These are phyloP conservation scores for Drosophila nebulosa DNA, from an alignment of 1,140 invertebrate species.

Conservation along the genomic window DNA sequence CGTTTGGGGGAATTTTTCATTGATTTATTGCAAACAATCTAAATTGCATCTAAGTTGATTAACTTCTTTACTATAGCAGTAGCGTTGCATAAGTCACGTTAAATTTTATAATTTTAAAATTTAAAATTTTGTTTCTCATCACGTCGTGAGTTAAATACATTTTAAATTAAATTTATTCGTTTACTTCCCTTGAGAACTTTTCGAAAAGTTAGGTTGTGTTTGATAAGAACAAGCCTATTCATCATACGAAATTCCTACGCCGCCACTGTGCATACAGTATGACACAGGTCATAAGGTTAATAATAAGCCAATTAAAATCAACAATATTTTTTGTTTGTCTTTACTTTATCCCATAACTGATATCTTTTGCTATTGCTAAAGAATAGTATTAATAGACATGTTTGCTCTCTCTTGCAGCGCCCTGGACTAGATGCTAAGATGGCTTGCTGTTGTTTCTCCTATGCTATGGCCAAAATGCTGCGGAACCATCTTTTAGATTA, in stretches of 20 bases:
- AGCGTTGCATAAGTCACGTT: background rate
- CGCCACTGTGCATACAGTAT: slow-evolving; percentile 31
- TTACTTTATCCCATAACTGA: background rate
- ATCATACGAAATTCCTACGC: background rate
- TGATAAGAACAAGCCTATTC: too few relatives aligned
- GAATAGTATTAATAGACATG: slow-evolving; percentile 3
- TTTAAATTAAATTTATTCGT: too few relatives aligned
- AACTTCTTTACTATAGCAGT: background rate
- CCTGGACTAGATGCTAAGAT: background rate
- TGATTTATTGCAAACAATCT: background rate
- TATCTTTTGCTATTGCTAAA: background rate
- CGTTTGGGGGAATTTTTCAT: background rate
- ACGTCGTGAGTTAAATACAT: too few relatives aligned
- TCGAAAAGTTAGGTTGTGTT: too few relatives aligned
- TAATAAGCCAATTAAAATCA: slow-evolving; percentile 36
- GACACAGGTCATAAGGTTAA: slow-evolving; percentile 64
- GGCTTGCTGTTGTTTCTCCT: background rate
- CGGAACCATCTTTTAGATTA: slow-evolving; percentile 2
- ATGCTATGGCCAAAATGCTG: background rate
- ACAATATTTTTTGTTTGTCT: slow-evolving; percentile 5
- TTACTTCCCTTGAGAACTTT: too few relatives aligned
- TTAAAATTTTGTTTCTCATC: background rate
- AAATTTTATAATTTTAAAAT: too few relatives aligned
- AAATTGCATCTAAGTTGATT: background rate
- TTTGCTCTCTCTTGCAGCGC: slow-evolving; percentile 28